phyloP scores from a whole-genome alignment of 2,113 vertebrate genomes.

The Eurystomus gularis region DNA sequence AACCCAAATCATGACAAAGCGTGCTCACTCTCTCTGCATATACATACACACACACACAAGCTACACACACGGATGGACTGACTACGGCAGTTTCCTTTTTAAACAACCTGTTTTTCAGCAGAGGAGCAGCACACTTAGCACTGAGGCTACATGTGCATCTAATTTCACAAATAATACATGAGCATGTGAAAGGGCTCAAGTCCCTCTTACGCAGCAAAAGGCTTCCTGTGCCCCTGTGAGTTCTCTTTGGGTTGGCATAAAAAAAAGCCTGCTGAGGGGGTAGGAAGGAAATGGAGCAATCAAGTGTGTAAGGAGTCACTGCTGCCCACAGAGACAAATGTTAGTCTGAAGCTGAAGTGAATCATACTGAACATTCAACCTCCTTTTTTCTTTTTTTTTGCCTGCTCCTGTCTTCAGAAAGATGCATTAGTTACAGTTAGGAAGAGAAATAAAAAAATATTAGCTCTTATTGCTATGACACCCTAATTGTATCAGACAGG shows the following conservation, averaged over 20 bases:
- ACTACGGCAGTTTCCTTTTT: constrained; percentile 24
- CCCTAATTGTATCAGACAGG: not conserved
- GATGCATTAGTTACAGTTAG: not conserved
- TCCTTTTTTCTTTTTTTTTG: not conserved
- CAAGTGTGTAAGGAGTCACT: constrained; percentile 49
- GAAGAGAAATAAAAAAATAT: not conserved
- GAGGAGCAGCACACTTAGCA: constrained; percentile 25
- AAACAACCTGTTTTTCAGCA: constrained; percentile 48
- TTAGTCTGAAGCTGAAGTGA: constrained; percentile 14
- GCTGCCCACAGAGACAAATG: not conserved
- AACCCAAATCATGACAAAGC: constrained; percentile 21
- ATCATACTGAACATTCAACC: not conserved
- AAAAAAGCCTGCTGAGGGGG: not conserved
- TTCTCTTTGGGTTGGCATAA: constrained; percentile 17
- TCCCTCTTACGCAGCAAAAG: not conserved
- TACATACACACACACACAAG: not conserved
- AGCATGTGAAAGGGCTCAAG: constrained; percentile 9
- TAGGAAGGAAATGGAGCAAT: constrained; percentile 60
- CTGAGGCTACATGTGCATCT: constrained; percentile 35
- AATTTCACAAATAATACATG: constrained; percentile 51
- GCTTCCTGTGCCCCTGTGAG: constrained; percentile 18
- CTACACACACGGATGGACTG: not conserved
- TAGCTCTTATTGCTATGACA: not conserved
- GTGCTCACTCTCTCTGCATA: not conserved
- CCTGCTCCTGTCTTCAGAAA: not conserved